Percentiles rank a stretch among this genome's conserved stretches.
phyloP scores from a whole-genome alignment of 2,113 vertebrate species.

The Entelurus aequoreus region DNA sequence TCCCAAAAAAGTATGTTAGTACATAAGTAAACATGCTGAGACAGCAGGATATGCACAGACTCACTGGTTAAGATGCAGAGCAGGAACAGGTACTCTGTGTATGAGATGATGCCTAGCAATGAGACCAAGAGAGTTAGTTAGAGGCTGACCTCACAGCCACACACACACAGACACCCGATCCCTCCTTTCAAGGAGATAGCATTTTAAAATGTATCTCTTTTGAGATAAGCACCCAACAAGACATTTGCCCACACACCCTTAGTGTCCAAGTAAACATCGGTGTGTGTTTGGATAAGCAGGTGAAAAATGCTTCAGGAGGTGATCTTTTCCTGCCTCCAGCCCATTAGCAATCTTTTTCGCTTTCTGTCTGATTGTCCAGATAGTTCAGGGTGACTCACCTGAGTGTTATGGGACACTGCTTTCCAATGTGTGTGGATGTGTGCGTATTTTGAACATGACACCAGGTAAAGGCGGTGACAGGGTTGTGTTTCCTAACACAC shows the following conservation, averaged over 20 bases:
- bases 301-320: conserved; percentile 63
- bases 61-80: conserved; percentile 99
- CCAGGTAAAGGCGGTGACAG: conserved; percentile 36
- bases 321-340: conserved; percentile 54
- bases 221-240: conserved; percentile 39
- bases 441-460: conserved; percentile 51
- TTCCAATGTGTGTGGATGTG: conserved; percentile 33
- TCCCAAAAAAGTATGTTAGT: neutral
- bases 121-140: conserved; percentile 55
- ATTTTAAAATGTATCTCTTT: conserved; percentile 69
- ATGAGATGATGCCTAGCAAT: conserved; percentile 90
- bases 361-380: conserved; percentile 63
- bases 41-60: conserved; percentile 43
- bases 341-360: conserved; percentile 56
- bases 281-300: conserved; percentile 63
- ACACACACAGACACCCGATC: conserved; percentile 50
- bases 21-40: neutral
- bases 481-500: conserved; percentile 46
- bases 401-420: conserved; percentile 62
- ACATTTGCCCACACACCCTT: conserved; percentile 47
- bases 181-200: conserved; percentile 66
- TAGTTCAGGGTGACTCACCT: conserved; percentile 71
- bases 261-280: conserved; percentile 50
- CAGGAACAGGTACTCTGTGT: conserved; percentile 97
- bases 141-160: conserved; percentile 24